Evolutionary conservation across 2,888 invertebrate genomes (phyloP).

Genomic region (Scaptomyza parva): DNA sequence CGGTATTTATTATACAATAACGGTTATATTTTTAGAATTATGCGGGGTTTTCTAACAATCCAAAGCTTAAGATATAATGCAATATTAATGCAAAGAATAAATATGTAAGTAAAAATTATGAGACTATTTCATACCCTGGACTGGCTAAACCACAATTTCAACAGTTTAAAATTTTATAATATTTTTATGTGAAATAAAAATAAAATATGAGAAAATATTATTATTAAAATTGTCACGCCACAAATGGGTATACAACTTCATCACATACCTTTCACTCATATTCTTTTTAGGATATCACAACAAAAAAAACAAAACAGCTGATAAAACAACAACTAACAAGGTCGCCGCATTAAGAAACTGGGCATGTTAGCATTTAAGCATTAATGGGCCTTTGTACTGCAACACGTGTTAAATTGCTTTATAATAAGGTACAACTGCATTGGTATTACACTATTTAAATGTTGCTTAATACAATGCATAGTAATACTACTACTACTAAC

Average conservation of each 20-base stretch:
- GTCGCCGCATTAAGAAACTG: conserved; percentile 26
- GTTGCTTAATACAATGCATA: too few relatives aligned
- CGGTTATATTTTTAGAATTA: not conserved
- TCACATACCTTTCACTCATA: not conserved
- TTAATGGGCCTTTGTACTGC: conserved; percentile 11
- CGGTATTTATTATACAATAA: not conserved
- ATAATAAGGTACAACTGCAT: conserved; percentile 16
- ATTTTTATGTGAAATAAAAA: too few relatives aligned
- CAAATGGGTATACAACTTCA: too few relatives aligned
- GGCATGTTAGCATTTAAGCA: not conserved
- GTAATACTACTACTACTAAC: not conserved
- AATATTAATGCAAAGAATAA: conserved; percentile 2
- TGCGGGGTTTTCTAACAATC: conserved; percentile 21
- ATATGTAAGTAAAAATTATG: not conserved
- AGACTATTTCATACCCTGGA: not conserved
- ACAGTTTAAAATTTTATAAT: too few relatives aligned
- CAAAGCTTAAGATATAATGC: conserved; percentile 40
- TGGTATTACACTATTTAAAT: not conserved
- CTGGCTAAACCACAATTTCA: not conserved
- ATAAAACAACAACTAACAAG: conserved; percentile 36
- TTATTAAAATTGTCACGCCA: too few relatives aligned
- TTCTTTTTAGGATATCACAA: not conserved
- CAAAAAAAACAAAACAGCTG: conserved; percentile 18
- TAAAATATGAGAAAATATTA: too few relatives aligned
- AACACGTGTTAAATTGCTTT: conserved; percentile 56